phyloP scores from a whole-genome alignment of 2,888 invertebrate species.

The Lasioglossum leucozonium region DNA sequence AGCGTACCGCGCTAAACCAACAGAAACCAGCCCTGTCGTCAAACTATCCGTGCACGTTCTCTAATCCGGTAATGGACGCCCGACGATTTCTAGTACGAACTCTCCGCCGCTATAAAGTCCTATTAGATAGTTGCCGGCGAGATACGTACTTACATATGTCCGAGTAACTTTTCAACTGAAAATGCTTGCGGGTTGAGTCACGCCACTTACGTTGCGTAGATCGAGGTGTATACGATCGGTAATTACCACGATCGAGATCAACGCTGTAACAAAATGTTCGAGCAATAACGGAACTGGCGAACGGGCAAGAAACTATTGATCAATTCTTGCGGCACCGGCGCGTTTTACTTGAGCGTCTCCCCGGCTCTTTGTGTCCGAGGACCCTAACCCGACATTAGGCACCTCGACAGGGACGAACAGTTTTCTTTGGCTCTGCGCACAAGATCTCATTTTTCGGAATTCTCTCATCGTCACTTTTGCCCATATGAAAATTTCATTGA shows the following conservation, averaged over 20 bases:
- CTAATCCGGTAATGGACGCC: not conserved
- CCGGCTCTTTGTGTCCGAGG: too few relatives aligned
- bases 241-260: slow-evolving; percentile 41
- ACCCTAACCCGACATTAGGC: too few relatives aligned
- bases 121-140: not conserved
- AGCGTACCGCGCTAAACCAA: not conserved
- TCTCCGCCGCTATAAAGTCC: not conserved
- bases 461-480: too few relatives aligned
- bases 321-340: not conserved
- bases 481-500: too few relatives aligned
- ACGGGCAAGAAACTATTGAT: slow-evolving; percentile 22
- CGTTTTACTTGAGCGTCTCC: not conserved
- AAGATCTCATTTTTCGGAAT: too few relatives aligned
- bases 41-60: not conserved
- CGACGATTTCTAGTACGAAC: not conserved
- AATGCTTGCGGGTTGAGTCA: slow-evolving; percentile 43
- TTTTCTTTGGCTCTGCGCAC: too few relatives aligned
- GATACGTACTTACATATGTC: not conserved
- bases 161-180: slow-evolving; percentile 29
- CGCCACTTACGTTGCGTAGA: slow-evolving; percentile 23
- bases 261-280: slow-evolving; percentile 14
- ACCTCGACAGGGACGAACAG: too few relatives aligned
- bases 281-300: slow-evolving; percentile 34
- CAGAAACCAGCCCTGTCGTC: not conserved
- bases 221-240: slow-evolving; percentile 23